Evolutionary conservation across 1,140 invertebrate species (phyloP).

Genomic region (Propsilocerus akamusi): DNA sequence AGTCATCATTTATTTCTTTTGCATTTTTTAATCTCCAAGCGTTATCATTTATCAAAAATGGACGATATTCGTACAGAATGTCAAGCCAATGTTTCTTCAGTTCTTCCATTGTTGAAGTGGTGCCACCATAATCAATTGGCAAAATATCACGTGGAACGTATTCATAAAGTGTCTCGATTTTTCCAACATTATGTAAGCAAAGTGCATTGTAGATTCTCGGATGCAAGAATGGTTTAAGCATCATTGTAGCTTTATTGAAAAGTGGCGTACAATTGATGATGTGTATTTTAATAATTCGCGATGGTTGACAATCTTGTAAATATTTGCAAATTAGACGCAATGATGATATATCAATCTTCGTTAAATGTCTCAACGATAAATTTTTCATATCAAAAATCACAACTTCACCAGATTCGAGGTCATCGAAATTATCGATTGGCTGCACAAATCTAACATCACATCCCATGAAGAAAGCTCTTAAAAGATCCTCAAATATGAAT

Average conservation of each 20-base stretch:
- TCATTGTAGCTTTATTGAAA: background rate
- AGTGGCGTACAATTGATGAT: background rate
- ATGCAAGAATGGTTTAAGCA: background rate
- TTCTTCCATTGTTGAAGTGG: conserved; percentile 26
- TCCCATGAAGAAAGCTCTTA: conserved; percentile 49
- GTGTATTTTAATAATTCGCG: background rate
- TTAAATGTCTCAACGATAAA: conserved; percentile 36
- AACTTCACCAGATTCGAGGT: conserved; percentile 38
- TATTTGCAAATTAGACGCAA: conserved; percentile 19
- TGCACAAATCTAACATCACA: conserved; percentile 39
- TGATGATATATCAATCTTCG: conserved; percentile 37
- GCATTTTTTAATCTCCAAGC: too few species aligned
- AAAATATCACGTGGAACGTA: conserved; percentile 37
- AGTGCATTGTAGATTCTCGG: background rate
- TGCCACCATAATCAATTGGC: conserved; percentile 42
- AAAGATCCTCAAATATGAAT: conserved; percentile 42
- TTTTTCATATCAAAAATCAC: conserved; percentile 48
- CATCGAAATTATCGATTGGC: conserved; percentile 23
- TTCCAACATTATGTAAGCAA: background rate
- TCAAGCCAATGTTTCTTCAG: conserved; percentile 12
- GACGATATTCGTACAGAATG: background rate
- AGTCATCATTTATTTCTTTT: too few species aligned
- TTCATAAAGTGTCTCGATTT: conserved; percentile 31
- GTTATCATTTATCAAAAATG: background rate
- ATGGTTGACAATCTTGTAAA: background rate